A percentile compares a stretch with the other conserved stretches of the same genome.
Evolutionary conservation across 2,888 invertebrate genomes (phyloP).

Genomic region (Digitonthophagus gazella): DNA sequence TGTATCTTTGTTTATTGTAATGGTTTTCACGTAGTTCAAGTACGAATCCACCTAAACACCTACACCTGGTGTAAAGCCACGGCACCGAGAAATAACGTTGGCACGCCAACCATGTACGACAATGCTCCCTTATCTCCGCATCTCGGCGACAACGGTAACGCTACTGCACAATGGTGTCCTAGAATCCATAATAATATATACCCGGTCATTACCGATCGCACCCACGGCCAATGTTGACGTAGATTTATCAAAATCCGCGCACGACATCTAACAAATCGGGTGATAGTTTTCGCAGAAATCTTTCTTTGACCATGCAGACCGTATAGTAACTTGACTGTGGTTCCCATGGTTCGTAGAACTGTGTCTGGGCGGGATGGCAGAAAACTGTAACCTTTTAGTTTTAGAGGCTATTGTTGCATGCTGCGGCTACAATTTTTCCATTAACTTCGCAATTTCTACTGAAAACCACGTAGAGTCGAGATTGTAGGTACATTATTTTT

Average conservation of each 20-base stretch:
- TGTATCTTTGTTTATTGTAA: neutral
- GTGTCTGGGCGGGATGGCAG: too few relatives aligned
- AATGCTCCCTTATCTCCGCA: conserved; percentile 38
- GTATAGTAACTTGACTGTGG: too few relatives aligned
- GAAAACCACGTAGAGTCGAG: too few relatives aligned
- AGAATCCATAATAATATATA: conserved; percentile 40
- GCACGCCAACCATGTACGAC: conserved; percentile 38
- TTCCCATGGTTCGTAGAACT: neutral
- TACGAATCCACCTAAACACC: conserved; percentile 3
- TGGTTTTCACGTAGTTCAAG: neutral
- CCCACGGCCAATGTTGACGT: neutral
- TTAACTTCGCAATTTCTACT: too few relatives aligned
- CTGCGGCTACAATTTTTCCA: too few relatives aligned
- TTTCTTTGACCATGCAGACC: too few relatives aligned
- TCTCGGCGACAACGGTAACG: conserved; percentile 37
- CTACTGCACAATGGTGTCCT: conserved; percentile 41
- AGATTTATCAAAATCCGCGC: neutral
- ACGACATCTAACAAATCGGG: neutral
- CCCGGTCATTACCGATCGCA: conserved; percentile 17
- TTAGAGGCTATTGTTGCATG: too few relatives aligned
- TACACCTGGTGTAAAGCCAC: conserved; percentile 6
- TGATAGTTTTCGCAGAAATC: neutral
- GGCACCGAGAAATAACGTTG: conserved; percentile 23
- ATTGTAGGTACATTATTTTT: too few relatives aligned
- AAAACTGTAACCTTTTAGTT: too few relatives aligned